These are phyloP conservation scores for Pycnonotus jocosus DNA, from an alignment of 2,113 vertebrate species.

Conservation along the genomic window DNA sequence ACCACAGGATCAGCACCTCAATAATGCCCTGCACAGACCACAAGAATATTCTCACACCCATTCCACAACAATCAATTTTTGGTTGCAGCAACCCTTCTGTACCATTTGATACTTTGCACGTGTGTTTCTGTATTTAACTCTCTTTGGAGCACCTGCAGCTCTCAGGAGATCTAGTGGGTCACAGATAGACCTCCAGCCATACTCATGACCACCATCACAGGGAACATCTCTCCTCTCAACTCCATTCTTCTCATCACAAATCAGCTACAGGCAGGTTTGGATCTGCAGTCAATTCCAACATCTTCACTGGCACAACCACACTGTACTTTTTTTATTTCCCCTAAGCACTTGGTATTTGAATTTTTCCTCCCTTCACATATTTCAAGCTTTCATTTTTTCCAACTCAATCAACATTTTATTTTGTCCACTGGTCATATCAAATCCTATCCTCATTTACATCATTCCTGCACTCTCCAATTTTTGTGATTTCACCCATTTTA, in stretches of 20 bases:
- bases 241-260: not conserved
- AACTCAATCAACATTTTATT: not conserved
- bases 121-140: not conserved
- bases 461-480: not conserved
- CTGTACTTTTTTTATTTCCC: not conserved
- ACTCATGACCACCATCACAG: rapidly evolving
- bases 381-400: not conserved
- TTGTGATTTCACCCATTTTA: not conserved
- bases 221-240: not conserved
- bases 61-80: not conserved
- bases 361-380: not conserved
- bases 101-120: not conserved
- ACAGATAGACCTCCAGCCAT: rapidly evolving
- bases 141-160: not conserved
- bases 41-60: not conserved
- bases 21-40: not conserved
- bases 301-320: not conserved
- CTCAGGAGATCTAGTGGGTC: not conserved
- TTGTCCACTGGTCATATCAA: not conserved
- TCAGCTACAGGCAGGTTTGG: not conserved
- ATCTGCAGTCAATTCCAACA: not conserved
- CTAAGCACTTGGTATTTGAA: not conserved
- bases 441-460: not conserved
- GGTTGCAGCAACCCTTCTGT: not conserved
- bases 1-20: not conserved